These are phyloP conservation scores for Nomada ferruginata DNA, from an alignment of 2,888 invertebrate genomes.

Conservation along the genomic window DNA sequence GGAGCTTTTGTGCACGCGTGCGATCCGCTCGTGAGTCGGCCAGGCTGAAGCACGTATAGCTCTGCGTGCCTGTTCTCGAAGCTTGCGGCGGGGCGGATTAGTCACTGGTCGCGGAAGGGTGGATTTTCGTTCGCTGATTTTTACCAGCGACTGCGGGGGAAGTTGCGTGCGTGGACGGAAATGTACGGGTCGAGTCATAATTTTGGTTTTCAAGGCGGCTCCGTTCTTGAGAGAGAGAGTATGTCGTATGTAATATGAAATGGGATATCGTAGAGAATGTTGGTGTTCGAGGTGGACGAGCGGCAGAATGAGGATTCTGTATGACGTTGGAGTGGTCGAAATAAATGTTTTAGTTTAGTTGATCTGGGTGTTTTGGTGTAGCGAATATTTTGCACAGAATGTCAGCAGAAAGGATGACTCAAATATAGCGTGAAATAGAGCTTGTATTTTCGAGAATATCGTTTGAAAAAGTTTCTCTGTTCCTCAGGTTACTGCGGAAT, in stretches of 20 bases:
- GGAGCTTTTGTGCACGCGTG: slow-evolving; percentile 34
- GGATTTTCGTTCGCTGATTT: neutral
- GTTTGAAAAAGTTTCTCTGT: too few relatives aligned
- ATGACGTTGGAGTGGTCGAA: too few relatives aligned
- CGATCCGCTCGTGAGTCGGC: slow-evolving; percentile 26
- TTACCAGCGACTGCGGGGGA: neutral
- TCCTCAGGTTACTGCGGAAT: too few relatives aligned
- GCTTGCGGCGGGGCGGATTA: slow-evolving; percentile 28
- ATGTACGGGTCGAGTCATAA: neutral
- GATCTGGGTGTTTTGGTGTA: too few relatives aligned
- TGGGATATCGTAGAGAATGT: neutral
- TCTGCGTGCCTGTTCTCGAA: slow-evolving; percentile 53
- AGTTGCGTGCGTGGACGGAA: neutral
- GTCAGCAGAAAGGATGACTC: too few relatives aligned
- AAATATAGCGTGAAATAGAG: too few relatives aligned
- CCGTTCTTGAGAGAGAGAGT: neutral
- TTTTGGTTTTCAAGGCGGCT: neutral
- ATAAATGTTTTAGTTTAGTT: too few relatives aligned
- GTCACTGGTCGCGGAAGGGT: slow-evolving; percentile 25
- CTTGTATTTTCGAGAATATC: too few relatives aligned
- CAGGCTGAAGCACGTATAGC: slow-evolving; percentile 24
- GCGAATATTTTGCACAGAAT: too few relatives aligned
- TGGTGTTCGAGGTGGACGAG: neutral
- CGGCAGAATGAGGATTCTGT: too few relatives aligned
- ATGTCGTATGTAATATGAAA: neutral